Evolutionary conservation across 2,888 invertebrate species (phyloP).

Genomic region (Aspidiotus destructor): DNA sequence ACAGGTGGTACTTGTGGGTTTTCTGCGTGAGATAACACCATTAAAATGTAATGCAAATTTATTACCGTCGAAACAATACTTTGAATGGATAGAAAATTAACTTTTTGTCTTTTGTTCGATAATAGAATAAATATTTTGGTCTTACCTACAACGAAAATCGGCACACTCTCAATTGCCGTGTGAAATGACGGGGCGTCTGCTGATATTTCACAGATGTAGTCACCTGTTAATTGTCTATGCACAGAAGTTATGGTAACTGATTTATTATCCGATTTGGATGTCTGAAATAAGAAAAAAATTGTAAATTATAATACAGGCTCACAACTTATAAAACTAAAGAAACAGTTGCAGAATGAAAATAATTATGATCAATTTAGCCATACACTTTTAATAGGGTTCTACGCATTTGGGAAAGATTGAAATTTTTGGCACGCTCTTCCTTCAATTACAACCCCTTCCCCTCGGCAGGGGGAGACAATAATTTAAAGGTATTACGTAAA

Average conservation of each 20-base stretch:
- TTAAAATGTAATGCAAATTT: background rate
- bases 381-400: too few species aligned
- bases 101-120: background rate
- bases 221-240: slow-evolving; percentile 55
- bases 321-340: background rate
- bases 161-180: slow-evolving; percentile 53
- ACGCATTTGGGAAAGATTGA: too few species aligned
- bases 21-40: slow-evolving; percentile 39
- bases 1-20: slow-evolving; percentile 42
- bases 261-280: slow-evolving; percentile 53
- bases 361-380: too few species aligned
- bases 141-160: slow-evolving; percentile 57
- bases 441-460: too few species aligned
- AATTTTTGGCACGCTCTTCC: too few species aligned
- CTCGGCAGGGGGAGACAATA: too few species aligned
- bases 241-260: slow-evolving; percentile 59
- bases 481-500: too few species aligned
- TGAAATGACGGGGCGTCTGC: slow-evolving; percentile 62
- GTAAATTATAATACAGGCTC: background rate
- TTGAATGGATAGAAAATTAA: background rate
- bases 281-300: slow-evolving; percentile 39
- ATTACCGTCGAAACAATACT: background rate
- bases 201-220: slow-evolving; percentile 64
- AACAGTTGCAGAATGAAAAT: too few species aligned
- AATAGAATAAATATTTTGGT: background rate